Base-by-base conservation (phyloP, 2,888 invertebrate species). In the Nomada ruficornis region DNA sequence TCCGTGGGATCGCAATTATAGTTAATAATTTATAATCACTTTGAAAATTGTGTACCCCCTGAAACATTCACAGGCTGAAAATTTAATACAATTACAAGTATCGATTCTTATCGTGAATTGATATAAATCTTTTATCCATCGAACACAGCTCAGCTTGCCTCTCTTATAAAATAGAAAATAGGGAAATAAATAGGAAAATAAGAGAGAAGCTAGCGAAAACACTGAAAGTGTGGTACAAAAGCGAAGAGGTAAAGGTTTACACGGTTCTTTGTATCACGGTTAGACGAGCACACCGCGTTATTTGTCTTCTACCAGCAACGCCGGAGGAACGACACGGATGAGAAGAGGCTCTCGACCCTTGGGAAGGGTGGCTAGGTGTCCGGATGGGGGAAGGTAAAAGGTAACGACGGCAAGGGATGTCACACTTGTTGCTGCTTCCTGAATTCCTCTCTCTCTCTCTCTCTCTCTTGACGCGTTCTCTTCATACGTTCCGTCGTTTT, bases 341-440 rank as follows among this genome's bases (percentile, higher is more conserved):
- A 69, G 74, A 65, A 75, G 75, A 79, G 82, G 77, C 80, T 71
- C 67, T 60, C 60, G 69, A 23, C 82, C 77, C 80, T 79, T 82
- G 82, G 81, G 80, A 82, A 74, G 75, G 79, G 79, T 80, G 73
- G 83, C 67, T 82, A 78, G 69, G 77, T 74, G 82, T 52, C 60
- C 64, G 83, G 72, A 47, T 11, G 47, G 47, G 80, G 74, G 77
- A 83, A 88, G 85, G 85, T 89, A 76, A 83, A 83, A 88, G 83
- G 86, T 86, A 78, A 81, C 84, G 78, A 76, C 36, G 70, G 84
- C 69, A 87, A 85, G 85, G 86, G 88, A 86, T 86, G 83, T 89
- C 86, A 82, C 90, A 90, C 90, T 90, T 90, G 90, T 90, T 90
- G 90, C 90, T 89, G 80, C 86, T 83, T 82, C 83, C 88, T 88